Evolutionary conservation across 2,113 vertebrate species (phyloP).

Genomic region (Hippocampus abdominalis): DNA sequence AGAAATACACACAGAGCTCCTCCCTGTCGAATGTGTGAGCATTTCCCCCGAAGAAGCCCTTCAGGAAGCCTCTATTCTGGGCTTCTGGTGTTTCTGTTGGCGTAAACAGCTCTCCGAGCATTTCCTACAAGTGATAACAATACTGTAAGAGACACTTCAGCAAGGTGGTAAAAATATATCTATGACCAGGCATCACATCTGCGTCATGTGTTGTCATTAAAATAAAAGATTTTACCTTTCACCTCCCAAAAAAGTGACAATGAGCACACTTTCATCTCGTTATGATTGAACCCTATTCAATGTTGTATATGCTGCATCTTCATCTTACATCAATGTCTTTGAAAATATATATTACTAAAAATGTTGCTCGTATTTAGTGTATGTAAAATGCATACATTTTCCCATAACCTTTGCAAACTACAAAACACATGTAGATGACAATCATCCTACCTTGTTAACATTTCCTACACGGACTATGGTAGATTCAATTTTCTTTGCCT

Average conservation of each 20-base stretch:
- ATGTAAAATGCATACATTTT: no score
- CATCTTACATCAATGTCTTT: neutral
- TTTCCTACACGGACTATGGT: neutral
- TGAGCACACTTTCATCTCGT: neutral
- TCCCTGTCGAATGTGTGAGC: slow-evolving; percentile 92
- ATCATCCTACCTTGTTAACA: neutral
- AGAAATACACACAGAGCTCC: slow-evolving; percentile 87
- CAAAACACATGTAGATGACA: neutral
- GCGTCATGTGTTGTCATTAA: neutral
- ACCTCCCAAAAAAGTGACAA: neutral
- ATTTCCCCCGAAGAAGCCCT: slow-evolving; percentile 94
- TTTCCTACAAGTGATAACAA: slow-evolving; percentile 75
- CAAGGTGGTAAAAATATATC: neutral
- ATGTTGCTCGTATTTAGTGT: no score
- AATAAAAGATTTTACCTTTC: neutral
- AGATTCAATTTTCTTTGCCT: slow-evolving; percentile 23
- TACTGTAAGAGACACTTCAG: neutral
- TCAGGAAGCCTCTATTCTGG: slow-evolving; percentile 95
- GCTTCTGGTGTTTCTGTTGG: slow-evolving; percentile 96
- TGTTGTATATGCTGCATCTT: neutral
- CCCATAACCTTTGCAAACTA: no score
- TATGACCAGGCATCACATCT: neutral
- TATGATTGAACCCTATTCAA: neutral
- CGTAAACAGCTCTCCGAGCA: slow-evolving; percentile 95
- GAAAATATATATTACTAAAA: neutral